phyloP scores from a whole-genome alignment of 2,113 vertebrate species.

The Mus pahari region DNA sequence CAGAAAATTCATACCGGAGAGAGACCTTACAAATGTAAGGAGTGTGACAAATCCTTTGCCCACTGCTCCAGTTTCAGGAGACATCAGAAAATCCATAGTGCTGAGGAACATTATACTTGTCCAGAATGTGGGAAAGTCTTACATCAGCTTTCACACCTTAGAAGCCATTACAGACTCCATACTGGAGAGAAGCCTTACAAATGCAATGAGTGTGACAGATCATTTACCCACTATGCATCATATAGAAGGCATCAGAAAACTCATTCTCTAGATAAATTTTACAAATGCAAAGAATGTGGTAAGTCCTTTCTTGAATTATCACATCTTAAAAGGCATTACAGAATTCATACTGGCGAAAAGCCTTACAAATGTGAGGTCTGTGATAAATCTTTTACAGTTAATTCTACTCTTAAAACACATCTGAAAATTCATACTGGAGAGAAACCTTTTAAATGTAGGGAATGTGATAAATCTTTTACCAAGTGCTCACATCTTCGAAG shows the following conservation, averaged over 20 bases:
- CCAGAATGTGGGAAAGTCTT: background rate
- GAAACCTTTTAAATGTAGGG: too few relatives aligned
- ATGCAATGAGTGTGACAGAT: background rate
- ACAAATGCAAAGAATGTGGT: background rate
- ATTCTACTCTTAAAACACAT: too few relatives aligned
- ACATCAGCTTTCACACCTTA: background rate
- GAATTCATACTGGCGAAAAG: too few relatives aligned
- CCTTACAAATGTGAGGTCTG: too few relatives aligned
- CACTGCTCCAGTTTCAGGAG: slow-evolving; percentile 1
- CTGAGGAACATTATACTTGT: background rate
- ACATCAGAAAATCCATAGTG: background rate
- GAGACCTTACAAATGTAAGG: background rate
- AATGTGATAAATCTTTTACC: too few relatives aligned
- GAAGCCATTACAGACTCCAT: background rate
- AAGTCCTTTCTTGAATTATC: too few relatives aligned
- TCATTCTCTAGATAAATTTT: background rate
- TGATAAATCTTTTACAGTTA: too few relatives aligned
- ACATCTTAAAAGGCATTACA: too few relatives aligned
- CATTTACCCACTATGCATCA: background rate
- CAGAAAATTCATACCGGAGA: background rate
- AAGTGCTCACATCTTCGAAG: too few relatives aligned
- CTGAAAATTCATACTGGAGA: too few relatives aligned
- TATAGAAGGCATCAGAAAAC: background rate
- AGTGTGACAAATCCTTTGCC: background rate
- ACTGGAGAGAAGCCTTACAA: background rate